These are phyloP conservation scores for Hydrotaea diabolus DNA, from an alignment of 2,888 invertebrate species.

Conservation along the genomic window DNA sequence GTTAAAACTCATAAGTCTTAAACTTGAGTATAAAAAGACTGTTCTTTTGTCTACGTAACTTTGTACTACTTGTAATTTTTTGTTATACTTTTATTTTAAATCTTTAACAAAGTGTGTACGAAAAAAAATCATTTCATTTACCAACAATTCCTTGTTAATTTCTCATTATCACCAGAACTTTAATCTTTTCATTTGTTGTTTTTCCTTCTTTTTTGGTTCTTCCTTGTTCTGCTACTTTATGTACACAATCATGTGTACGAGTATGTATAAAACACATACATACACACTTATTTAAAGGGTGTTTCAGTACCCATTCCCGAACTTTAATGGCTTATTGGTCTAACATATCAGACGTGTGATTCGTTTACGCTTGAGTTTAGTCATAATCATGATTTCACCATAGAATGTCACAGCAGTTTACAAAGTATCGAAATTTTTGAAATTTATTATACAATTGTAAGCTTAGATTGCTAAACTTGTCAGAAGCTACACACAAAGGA, in stretches of 20 bases:
- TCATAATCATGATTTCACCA: no score
- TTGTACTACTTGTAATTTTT: background rate
- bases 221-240: background rate
- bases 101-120: conserved; percentile 18
- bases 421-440: no score
- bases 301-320: no score
- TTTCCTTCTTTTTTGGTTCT: background rate
- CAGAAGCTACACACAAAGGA: no score
- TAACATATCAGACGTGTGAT: no score
- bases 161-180: conserved; percentile 4
- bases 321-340: no score
- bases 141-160: conserved; percentile 10
- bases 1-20: background rate
- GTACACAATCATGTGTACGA: background rate
- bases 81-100: background rate
- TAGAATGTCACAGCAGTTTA: no score
- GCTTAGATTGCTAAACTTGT: no score
- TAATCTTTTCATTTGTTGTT: background rate
- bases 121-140: conserved; percentile 1
- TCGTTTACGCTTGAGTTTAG: no score
- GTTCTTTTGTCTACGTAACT: background rate
- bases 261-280: no score
- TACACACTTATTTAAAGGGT: no score
- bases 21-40: background rate
- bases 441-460: no score